Evolutionary conservation across 2,113 vertebrate genomes (phyloP), one percentile per base, ranked within the genome.

Genomic region (Channa argus): DNA sequence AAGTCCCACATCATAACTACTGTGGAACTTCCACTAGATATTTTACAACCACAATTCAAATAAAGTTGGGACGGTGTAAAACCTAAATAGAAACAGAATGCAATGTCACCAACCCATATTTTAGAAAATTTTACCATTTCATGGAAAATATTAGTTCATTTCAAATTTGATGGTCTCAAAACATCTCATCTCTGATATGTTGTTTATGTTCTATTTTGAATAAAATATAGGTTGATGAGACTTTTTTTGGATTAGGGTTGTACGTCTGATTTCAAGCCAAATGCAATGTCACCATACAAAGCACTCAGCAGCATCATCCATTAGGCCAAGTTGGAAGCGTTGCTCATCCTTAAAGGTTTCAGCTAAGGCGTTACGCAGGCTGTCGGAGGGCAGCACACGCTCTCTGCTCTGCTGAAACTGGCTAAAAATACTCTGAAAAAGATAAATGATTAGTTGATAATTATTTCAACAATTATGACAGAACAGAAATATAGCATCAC

Each of bases 301-400:
- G 91, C 98, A 99, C 85, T 99, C 98, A 3, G 98, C 98, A 43
- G 98, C 98, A 51, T 99, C 98, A 51, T 99, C 97, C 98, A 99
- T 99, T 49, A 97, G 93, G 39, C 98, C 98, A 24, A 99, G 96
- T 68, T 99, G 98, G 90, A 99, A 99, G n/a, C 98, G 95, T 64
- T 97, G 98, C 62, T 99, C 98, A 37, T 98, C 97, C 88, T 96
- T 96, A 90, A 99, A 99, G 44, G 97, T 99, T 71, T 98, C 97
- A 0, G 98, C 98, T 0, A 99, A 94, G 7, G 98, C 98, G 0
- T 96, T 96, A 10, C 98, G 94, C 88, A 99, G 95, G 61, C 96
- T 97, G 89, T 99, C 97, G 0, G 98, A 99, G 0, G 96, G 97
- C 2, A 99, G 95, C 0, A 97, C 98, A 24, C 98, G 96, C 75